phyloP scores from a whole-genome alignment of 2,888 invertebrate species.

The Melieria crassipennis region DNA sequence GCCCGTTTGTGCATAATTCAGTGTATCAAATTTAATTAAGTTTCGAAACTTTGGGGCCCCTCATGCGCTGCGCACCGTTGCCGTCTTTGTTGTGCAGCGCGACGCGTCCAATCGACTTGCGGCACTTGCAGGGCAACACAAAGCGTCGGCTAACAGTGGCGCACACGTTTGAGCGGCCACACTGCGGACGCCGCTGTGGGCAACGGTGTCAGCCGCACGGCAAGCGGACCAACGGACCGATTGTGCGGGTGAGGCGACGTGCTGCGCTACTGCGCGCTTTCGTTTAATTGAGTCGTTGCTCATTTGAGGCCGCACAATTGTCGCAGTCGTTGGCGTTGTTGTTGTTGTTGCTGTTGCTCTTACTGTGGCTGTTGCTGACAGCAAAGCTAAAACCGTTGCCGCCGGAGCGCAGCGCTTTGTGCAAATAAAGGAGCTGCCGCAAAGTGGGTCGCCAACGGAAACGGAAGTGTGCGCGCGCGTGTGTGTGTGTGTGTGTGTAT shows the following conservation, averaged over 20 bases:
- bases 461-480: too few species aligned
- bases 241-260: not conserved
- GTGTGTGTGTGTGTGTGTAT: too few species aligned
- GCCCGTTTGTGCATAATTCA: conserved; percentile 21
- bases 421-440: conserved; percentile 1
- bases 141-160: too few species aligned
- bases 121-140: not conserved
- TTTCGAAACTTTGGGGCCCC: conserved; percentile 11
- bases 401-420: conserved; percentile 17
- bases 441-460: not conserved
- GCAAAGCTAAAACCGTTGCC: not conserved
- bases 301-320: conserved; percentile 12
- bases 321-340: not conserved
- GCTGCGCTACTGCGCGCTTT: conserved; percentile 21
- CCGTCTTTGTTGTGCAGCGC: not conserved
- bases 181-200: too few species aligned
- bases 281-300: conserved; percentile 39
- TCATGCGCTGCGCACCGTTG: too few species aligned
- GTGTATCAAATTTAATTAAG: conserved; percentile 34
- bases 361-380: too few species aligned
- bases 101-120: not conserved
- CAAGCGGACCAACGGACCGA: not conserved
- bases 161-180: too few species aligned
- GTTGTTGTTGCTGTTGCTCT: too few species aligned
- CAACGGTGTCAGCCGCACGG: not conserved